Percentiles rank a stretch among this genome's conserved stretches.
Evolutionary conservation across 2,888 invertebrate genomes (phyloP).

Genomic region (Meta bourneti): DNA sequence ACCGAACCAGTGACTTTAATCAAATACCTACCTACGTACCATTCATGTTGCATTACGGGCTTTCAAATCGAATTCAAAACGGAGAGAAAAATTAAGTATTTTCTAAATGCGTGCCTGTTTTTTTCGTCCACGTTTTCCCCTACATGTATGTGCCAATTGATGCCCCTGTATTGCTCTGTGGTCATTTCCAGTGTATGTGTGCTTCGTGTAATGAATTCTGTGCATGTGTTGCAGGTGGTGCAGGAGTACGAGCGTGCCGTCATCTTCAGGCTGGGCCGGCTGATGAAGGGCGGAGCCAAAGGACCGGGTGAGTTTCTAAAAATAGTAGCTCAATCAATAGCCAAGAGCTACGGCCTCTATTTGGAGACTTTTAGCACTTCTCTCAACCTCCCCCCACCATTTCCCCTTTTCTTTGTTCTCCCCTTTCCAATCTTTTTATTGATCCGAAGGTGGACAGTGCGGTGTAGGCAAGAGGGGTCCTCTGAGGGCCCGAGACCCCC

Average conservation of each 20-base stretch:
- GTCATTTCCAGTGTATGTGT: background rate
- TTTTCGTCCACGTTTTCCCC: no score
- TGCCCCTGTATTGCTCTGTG: no score
- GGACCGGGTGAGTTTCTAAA: constrained; percentile 86
- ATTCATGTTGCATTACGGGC: no score
- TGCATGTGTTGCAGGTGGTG: constrained; percentile 81
- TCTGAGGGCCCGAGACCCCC: no score
- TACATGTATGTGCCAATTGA: no score
- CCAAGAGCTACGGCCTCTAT: background rate
- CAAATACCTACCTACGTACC: no score
- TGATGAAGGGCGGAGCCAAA: constrained; percentile 94
- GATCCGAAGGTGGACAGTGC: background rate
- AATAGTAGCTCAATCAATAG: constrained; percentile 49
- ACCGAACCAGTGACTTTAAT: no score
- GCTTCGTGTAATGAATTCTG: background rate
- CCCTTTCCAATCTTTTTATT: background rate
- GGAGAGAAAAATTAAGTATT: no score
- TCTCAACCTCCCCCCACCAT: background rate
- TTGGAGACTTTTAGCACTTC: background rate
- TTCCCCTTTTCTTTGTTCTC: background rate
- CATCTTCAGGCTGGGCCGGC: constrained; percentile 93
- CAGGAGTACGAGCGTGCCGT: constrained; percentile 95
- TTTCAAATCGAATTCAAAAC: no score
- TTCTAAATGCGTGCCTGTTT: no score
- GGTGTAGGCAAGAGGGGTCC: background rate